phyloP scores from a whole-genome alignment of 2,797 vertebrate genomes.

The Pseudomugil tenellus region DNA sequence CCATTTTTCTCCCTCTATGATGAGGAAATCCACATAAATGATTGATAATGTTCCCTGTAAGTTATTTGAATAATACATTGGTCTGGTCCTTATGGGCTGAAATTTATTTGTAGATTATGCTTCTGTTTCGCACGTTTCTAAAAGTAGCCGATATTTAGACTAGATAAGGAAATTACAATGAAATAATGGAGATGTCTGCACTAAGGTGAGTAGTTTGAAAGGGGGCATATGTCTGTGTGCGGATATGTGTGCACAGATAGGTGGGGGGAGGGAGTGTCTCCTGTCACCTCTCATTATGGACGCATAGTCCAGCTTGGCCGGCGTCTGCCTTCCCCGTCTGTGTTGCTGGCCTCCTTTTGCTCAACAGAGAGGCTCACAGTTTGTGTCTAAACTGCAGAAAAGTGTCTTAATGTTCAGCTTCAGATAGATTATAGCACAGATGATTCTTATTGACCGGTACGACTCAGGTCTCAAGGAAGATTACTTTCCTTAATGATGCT shows the following conservation, averaged over 20 bases:
- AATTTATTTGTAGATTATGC: conserved; percentile 27
- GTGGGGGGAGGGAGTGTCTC: conserved; percentile 73
- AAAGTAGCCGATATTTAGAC: conserved; percentile 38
- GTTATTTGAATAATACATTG: conserved; percentile 77
- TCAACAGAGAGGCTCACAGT: conserved; percentile 50
- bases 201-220: conserved; percentile 58
- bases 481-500: conserved; percentile 68
- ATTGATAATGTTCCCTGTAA: conserved; percentile 73
- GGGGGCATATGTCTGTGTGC: conserved; percentile 31
- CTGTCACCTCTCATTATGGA: conserved; percentile 81
- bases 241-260: conserved; percentile 24
- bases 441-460: conserved; percentile 54
- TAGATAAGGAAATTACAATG: conserved; percentile 1
- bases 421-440: conserved; percentile 42
- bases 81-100: conserved; percentile 50
- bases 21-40: conserved; percentile 75
- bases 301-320: conserved; percentile 72
- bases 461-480: conserved; percentile 62
- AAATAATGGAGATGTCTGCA: conserved; percentile 33
- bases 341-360: conserved; percentile 53
- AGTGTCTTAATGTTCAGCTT: conserved; percentile 43
- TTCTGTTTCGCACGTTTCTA: conserved; percentile 34
- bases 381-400: conserved; percentile 41
- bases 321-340: conserved; percentile 53
- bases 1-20: conserved; percentile 38